A percentile compares a stretch with the other conserved stretches of the same genome.
Conservation (phyloP, 2,113 vertebrate genomes). For the Archocentrus centrarchus region DNA sequence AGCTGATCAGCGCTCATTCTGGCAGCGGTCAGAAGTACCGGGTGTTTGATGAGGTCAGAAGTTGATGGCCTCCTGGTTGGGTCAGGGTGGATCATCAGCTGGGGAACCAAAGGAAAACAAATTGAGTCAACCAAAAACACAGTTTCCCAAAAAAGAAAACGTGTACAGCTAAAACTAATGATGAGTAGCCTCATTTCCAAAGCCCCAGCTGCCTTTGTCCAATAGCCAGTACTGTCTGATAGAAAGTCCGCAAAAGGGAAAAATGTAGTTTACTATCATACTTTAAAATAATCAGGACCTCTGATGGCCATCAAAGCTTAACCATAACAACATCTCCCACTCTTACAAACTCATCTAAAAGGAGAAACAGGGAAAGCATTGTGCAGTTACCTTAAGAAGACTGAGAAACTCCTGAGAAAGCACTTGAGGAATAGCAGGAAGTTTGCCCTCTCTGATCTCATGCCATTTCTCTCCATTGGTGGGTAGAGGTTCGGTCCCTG, state of each 20-base stretch:
- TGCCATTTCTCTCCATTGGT: constrained; percentile 97
- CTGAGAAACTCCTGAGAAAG: constrained; percentile 90
- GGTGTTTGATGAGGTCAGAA: constrained; percentile 89
- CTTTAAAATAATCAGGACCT: neutral
- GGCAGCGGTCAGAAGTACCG: constrained; percentile 90
- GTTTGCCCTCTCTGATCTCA: constrained; percentile 91
- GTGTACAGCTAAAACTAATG: too few species aligned
- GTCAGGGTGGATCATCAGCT: constrained; percentile 96
- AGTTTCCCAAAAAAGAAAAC: neutral
- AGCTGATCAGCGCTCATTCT: constrained; percentile 95
- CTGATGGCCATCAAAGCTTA: neutral
- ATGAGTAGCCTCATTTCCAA: neutral
- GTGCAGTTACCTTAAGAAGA: constrained; percentile 87
- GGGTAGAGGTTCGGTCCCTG: constrained; percentile 92
- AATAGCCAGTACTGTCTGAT: neutral
- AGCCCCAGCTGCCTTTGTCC: neutral
- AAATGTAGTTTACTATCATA: neutral
- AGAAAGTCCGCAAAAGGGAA: neutral
- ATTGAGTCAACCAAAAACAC: neutral
- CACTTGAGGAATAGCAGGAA: constrained; percentile 92
- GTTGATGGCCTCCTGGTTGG: constrained; percentile 90
- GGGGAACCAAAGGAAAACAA: neutral
- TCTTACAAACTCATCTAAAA: neutral
- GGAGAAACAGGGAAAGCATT: neutral
- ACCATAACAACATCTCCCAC: neutral